Evolutionary conservation across 2,888 invertebrate species (phyloP).

Genomic region (Lypha dubia): DNA sequence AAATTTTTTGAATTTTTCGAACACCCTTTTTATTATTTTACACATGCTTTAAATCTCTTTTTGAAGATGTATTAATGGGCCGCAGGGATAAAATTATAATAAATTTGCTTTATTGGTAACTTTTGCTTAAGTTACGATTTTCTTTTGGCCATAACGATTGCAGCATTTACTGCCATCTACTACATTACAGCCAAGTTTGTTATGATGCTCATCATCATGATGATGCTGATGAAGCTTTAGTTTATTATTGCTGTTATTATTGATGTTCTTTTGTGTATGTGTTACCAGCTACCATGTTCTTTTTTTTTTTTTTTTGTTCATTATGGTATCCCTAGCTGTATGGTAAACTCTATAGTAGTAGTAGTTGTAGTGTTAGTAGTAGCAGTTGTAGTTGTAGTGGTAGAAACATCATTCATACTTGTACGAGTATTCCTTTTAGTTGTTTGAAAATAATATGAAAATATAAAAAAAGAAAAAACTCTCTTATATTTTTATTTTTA

Average conservation of each 20-base stretch:
- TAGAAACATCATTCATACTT: conserved; percentile 69
- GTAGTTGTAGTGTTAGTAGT: conserved; percentile 56
- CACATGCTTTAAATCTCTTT: conserved; percentile 62
- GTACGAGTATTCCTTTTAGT: conserved; percentile 40
- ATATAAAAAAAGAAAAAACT: not conserved
- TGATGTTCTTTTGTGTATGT: conserved; percentile 33
- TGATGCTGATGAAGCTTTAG: conserved; percentile 47
- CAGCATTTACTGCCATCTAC: conserved; percentile 30
- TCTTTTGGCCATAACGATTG: conserved; percentile 31
- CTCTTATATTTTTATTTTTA: conserved; percentile 44
- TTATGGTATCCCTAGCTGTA: conserved; percentile 30
- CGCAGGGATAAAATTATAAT: conserved; percentile 79
- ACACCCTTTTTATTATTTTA: conserved; percentile 27
- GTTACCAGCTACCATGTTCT: conserved; percentile 46
- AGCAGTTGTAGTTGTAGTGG: conserved; percentile 59
- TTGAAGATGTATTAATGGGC: conserved; percentile 72
- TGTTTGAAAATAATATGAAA: conserved; percentile 18
- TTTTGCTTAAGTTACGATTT: conserved; percentile 70
- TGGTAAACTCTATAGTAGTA: conserved; percentile 4
- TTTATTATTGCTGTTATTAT: conserved; percentile 46
- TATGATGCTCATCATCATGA: conserved; percentile 44
- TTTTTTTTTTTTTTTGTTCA: too few species aligned
- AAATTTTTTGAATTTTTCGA: not conserved
- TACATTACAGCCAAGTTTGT: conserved; percentile 26
- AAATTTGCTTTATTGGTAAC: conserved; percentile 80